phyloP scores from a whole-genome alignment of 2,888 invertebrate genomes.

The Cantharis lateralis region DNA sequence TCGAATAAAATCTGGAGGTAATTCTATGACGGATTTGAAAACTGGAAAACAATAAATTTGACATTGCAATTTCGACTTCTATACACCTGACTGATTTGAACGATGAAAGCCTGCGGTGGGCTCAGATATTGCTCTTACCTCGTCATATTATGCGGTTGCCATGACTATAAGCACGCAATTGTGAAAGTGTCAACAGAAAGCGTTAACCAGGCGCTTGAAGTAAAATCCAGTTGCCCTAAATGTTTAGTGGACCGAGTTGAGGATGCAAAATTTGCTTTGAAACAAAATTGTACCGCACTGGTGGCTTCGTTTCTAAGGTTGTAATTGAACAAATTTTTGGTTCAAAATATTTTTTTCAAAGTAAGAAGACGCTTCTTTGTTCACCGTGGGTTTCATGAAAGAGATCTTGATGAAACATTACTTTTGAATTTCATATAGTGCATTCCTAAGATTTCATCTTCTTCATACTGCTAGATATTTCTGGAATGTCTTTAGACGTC shows the following conservation, averaged over 20 bases:
- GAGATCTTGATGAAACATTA: slow-evolving; percentile 30
- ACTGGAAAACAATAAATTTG: slow-evolving; percentile 29
- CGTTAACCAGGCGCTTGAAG: slow-evolving; percentile 26
- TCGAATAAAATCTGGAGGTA: slow-evolving; percentile 11
- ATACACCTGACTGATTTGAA: slow-evolving; percentile 27
- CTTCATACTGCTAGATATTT: slow-evolving; percentile 26
- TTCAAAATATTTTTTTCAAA: slow-evolving; percentile 4
- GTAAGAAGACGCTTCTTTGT: background rate
- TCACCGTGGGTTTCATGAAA: slow-evolving; percentile 2
- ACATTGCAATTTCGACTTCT: slow-evolving; percentile 24
- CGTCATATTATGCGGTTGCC: slow-evolving; percentile 28
- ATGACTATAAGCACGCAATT: slow-evolving; percentile 29
- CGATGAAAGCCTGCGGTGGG: slow-evolving; percentile 20
- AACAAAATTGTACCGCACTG: slow-evolving; percentile 19
- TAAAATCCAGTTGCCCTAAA: slow-evolving; percentile 33
- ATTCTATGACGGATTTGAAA: slow-evolving; percentile 26
- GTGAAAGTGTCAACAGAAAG: slow-evolving; percentile 33
- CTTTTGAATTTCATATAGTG: slow-evolving; percentile 36
- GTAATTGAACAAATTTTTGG: slow-evolving; percentile 21
- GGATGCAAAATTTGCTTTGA: slow-evolving; percentile 36
- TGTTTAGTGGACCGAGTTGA: slow-evolving; percentile 34
- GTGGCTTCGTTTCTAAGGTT: slow-evolving; percentile 15
- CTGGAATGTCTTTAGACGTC: slow-evolving; percentile 33
- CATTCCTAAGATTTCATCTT: slow-evolving; percentile 36
- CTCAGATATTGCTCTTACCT: slow-evolving; percentile 20